Conservation (phyloP, 2,797 vertebrate species). For the Buphagus erythrorhynchus region DNA sequence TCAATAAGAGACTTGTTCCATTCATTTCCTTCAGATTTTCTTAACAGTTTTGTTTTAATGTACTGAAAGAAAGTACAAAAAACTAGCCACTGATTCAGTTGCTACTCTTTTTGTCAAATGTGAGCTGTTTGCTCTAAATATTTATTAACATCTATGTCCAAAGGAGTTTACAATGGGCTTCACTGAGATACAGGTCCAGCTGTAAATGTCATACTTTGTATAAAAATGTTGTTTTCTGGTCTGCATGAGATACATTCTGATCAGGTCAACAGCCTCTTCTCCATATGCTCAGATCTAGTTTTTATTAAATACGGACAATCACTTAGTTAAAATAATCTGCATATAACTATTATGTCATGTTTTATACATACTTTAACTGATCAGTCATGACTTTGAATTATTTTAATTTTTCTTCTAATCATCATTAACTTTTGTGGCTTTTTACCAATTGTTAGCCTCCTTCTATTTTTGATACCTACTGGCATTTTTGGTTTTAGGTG, state of each 20-base stretch:
- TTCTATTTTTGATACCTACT: neutral
- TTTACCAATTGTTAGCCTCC: neutral
- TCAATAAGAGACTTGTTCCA: neutral
- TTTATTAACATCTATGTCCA: neutral
- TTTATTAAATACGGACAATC: neutral
- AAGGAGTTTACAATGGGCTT: neutral
- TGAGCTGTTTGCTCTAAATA: neutral
- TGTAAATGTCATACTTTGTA: neutral
- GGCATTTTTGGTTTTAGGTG: neutral
- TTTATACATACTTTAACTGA: neutral
- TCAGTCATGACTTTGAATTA: neutral
- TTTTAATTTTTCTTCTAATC: neutral
- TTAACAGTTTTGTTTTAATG: neutral
- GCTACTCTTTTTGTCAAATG: neutral
- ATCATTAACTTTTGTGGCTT: neutral
- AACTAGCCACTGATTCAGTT: neutral
- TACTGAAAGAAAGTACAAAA: neutral
- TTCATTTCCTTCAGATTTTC: neutral
- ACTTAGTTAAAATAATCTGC: neutral
- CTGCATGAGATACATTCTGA: neutral
- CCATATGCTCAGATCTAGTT: neutral
- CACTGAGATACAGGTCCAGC: neutral
- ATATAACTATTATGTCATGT: neutral
- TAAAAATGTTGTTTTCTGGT: constrained; percentile 1
- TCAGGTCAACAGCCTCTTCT: neutral